These are phyloP conservation scores for Chloroclysta siterata DNA, from an alignment of 2,888 invertebrate species.

Conservation along the genomic window DNA sequence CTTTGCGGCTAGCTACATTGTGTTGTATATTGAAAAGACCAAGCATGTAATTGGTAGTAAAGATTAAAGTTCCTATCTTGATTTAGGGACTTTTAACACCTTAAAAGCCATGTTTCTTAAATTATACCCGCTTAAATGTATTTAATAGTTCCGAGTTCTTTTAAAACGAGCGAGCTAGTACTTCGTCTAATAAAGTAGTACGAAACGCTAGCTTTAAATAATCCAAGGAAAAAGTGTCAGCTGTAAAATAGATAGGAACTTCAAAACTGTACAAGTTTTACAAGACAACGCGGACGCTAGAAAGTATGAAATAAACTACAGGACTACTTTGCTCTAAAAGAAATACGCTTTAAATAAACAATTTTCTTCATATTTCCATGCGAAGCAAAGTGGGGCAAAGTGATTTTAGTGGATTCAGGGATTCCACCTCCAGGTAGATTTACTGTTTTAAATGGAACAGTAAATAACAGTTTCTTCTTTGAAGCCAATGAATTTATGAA, in stretches of 20 bases:
- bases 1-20: neutral
- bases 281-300: constrained; percentile 23
- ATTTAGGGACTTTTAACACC: neutral
- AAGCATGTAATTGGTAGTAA: neutral
- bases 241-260: constrained; percentile 24
- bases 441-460: constrained; percentile 11
- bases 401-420: constrained; percentile 22
- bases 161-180: no score
- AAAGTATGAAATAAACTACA: constrained; percentile 19
- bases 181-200: neutral
- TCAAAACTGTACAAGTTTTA: constrained; percentile 21
- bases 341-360: constrained; percentile 29
- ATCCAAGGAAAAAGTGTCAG: constrained; percentile 7
- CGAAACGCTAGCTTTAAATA: neutral
- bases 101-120: neutral
- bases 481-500: no score
- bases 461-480: neutral
- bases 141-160: no score
- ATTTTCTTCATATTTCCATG: constrained; percentile 29
- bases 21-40: neutral
- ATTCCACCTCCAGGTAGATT: constrained; percentile 18
- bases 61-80: neutral
- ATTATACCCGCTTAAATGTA: neutral
- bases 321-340: constrained; percentile 23
- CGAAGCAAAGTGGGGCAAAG: constrained; percentile 16